Base-by-base conservation (phyloP, 2,888 invertebrate species). In the Zygaena filipendulae region DNA sequence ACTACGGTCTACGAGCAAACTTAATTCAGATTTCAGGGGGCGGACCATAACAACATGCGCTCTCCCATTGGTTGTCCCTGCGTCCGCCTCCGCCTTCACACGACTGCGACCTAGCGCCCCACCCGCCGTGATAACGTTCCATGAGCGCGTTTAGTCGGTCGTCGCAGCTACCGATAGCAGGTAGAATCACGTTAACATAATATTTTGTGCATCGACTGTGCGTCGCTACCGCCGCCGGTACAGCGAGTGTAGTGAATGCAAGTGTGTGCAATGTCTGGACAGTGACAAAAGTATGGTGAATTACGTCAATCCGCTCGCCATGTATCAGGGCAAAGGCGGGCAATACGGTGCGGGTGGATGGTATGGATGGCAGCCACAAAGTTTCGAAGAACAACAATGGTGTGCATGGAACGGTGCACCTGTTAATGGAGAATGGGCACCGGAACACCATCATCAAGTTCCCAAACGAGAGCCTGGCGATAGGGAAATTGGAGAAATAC, bases 221-320 rank as follows among this genome's bases (percentile, higher is more conserved):
- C n/a, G n/a, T n/a, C n/a, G n/a, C n/a, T n/a, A n/a, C n/a, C n/a
- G n/a, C n/a, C 24, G 14, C 30, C 39, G 33, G 39, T 30, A 29
- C 40, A 42, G 45, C 52, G 52, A 51, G 71, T 70, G 70, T 63
- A 60, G 74, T 74, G 72, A 55, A 63, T 43, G 59, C 68, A 63
- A 64, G 70, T 72, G 74, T 61, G 71, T 72, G 75, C 61, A 55
- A 74, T 75, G 77, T 67, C 56, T 54, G 70, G 72, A 68, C 72
- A 58, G 70, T 74, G 74, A 70, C 59, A 59, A 51, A 66, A 74
- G 66, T 59, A 89, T 90, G 90, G 88, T 90, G 72, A 87, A 87
- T 44, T 90, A 89, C 66, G 89, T 86, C 52, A 84, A 85, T 68
- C 81, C 86, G 62, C 70, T 86, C 53, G 81, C 85, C 63, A 83